Base-by-base conservation (phyloP, 2,888 invertebrate species). In the Ashinkailepas kermadecensis region DNA sequence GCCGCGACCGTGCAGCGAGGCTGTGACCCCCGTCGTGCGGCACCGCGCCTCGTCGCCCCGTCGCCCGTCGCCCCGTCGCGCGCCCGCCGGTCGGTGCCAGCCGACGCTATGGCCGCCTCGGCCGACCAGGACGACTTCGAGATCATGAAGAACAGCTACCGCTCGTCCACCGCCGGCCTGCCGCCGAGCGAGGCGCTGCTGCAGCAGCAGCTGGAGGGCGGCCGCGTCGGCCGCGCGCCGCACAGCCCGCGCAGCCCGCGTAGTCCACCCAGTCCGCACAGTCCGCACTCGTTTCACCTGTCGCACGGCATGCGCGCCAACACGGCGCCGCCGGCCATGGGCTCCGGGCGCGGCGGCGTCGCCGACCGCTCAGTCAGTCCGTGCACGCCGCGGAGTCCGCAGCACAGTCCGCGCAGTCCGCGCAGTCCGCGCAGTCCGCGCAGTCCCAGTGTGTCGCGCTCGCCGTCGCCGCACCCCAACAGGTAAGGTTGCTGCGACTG, bases 231-330 rank as follows among this genome's bases (percentile, higher is more conserved):
- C 6, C 39, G 81, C 23, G 39, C 39, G 39, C 83, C 83, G 15
- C 65, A 59, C 39, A 83, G 82, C 58, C 83, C 83, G 56, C 70
- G 56, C 25, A 82, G 83, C 57, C 83, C 83, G 12, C 67, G 70
- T 23, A 83, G 82, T 67, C 83, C 83, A 25, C 70, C 25, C 25
- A 82, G 82, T 57, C 81, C 82, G 58, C 70, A 56, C 25, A 82
- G 82, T 57, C 81, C 82, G 58, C 39, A 58, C 54, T 6, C 70
- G 39, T 70, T 70, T 39, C 39, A 39, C 18, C 70, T 70, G 70
- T 70, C 15, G 13, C 70, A n/a, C 8, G 15, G 39, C 13, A 54
- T 15, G 39, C 70, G 70, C 18, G 70, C 70, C 70, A 70, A 39
- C 70, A 70, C 70, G 39, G 39, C 70, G 25, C 39, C 70, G 1